Evolutionary conservation across 2,888 invertebrate species (phyloP), one percentile per base, ranked within the genome.

Genomic region (Dimorphilus gyrociliatus): DNA sequence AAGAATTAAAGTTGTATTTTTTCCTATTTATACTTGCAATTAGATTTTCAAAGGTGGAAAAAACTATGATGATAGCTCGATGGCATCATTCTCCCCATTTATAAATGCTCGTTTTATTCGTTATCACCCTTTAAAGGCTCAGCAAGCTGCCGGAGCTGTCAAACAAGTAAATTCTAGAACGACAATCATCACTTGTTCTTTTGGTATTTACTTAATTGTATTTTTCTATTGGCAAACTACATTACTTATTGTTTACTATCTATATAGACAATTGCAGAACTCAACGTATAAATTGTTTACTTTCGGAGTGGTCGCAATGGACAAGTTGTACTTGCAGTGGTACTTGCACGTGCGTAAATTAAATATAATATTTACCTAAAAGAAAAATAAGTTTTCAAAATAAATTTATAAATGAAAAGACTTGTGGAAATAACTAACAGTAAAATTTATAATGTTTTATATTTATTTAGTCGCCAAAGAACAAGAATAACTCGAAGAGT

Each of bases 31-130:
- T n/a, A n/a, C n/a, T n/a, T n/a, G n/a, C n/a, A n/a, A n/a, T n/a
- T n/a, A n/a, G n/a, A n/a, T n/a, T n/a, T n/a, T n/a, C n/a, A n/a
- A n/a, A n/a, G n/a, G n/a, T n/a, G n/a, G n/a, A n/a, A n/a, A n/a
- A n/a, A n/a, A n/a, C n/a, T n/a, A n/a, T n/a, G n/a, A n/a, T n/a
- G n/a, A n/a, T n/a, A n/a, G n/a, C n/a, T n/a, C n/a, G n/a, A n/a
- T n/a, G n/a, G n/a, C n/a, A n/a, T n/a, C n/a, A n/a, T n/a, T n/a
- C n/a, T n/a, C n/a, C n/a, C n/a, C n/a, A n/a, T n/a, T n/a, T n/a
- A n/a, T n/a, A n/a, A n/a, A n/a, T n/a, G 32, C 35, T 3, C 24
- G 37, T 4, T 37, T 35, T 27, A n/a, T 37, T n/a, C 24, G 37
- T 8, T 21, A 19, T 21, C 37, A 37, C 19, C 34, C 37, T 2